These are phyloP conservation scores for Pyralis farinalis DNA, from an alignment of 2,888 invertebrate genomes.

Conservation along the genomic window DNA sequence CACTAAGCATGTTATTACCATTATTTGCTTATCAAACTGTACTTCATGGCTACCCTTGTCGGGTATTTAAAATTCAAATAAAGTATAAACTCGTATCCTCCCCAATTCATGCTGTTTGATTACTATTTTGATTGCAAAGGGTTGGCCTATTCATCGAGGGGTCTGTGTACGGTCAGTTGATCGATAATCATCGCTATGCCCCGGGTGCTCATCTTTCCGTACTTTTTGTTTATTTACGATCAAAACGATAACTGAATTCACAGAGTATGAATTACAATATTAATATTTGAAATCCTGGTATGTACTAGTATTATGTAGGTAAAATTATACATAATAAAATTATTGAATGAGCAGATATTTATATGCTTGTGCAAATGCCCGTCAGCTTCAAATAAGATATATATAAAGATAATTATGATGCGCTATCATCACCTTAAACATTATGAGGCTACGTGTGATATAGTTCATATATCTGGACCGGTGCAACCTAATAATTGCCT, in stretches of 20 bases:
- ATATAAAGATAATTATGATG: no score
- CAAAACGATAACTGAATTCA: constrained; percentile 21
- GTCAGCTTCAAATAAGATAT: no score
- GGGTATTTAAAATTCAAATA: constrained; percentile 66
- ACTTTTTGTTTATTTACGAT: constrained; percentile 35
- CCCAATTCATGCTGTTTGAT: constrained; percentile 67
- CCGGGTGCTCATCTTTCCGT: constrained; percentile 36
- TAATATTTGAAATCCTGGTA: no score
- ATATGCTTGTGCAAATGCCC: no score
- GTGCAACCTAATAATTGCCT: no score
- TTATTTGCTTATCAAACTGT: background rate
- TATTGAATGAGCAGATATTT: no score
- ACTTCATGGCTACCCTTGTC: constrained; percentile 21
- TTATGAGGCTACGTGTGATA: no score
- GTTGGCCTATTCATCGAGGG: constrained; percentile 35
- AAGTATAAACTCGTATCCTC: constrained; percentile 52
- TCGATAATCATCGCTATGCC: constrained; percentile 45
- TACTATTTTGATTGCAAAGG: constrained; percentile 74
- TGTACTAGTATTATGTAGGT: no score
- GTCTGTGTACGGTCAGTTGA: constrained; percentile 56
- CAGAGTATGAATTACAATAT: constrained; percentile 12
- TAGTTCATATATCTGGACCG: no score
- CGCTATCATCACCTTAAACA: no score
- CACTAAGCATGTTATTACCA: background rate
- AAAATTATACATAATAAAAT: no score